Evolutionary conservation across 2,113 vertebrate species (phyloP), one percentile per base, ranked within the genome.

Genomic region (Mohoua ochrocephala): DNA sequence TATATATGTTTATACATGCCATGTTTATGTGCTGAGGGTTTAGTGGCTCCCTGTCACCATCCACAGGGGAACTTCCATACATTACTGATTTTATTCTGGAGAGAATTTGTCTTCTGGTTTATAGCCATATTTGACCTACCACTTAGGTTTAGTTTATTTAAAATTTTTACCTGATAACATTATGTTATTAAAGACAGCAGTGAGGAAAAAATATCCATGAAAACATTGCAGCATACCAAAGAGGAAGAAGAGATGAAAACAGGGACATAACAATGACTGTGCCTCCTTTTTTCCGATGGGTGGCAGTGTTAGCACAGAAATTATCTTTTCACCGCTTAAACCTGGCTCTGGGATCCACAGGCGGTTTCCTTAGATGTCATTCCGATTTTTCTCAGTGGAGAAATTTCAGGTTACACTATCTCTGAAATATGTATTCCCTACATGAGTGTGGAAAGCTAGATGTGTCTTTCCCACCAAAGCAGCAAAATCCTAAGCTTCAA

Each of bases 251-350:
- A 50, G 20, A 56, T 31, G 27, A 47, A 42, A 81, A 37, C 7
- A 26, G 35, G 28, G 44, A 59, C 21, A 22, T 44, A 30, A 30
- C 1, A 3, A 33, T 21, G 49, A 15, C 21, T 19, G 11, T 53
- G 7, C 45, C 33, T 79, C 30, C 31, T 89, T 0, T 21, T 79
- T 85, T 76, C 88, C 87, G 12, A 6, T 75, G 42, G 52, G 49
- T 83, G 97, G 95, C 97, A 95, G 91, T 96, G 77, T 74, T 83
- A 69, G 73, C 78, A 85, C 65, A 76, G 65, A n/a, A 91, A 79
- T 91, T 75, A 7, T 4, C 35, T 84, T 84, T 74, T 53, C 27
- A 21, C 22, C 42, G 80, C 12, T 65, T 44, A 24, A 85, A 86
- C 47, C 21, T 70, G 3, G 3, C 39, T 76, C 47, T 49, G 16